Percentiles rank a stretch among this genome's conserved stretches.
phyloP scores from a whole-genome alignment of 2,113 vertebrate species.

The Lutjanus erythropterus region DNA sequence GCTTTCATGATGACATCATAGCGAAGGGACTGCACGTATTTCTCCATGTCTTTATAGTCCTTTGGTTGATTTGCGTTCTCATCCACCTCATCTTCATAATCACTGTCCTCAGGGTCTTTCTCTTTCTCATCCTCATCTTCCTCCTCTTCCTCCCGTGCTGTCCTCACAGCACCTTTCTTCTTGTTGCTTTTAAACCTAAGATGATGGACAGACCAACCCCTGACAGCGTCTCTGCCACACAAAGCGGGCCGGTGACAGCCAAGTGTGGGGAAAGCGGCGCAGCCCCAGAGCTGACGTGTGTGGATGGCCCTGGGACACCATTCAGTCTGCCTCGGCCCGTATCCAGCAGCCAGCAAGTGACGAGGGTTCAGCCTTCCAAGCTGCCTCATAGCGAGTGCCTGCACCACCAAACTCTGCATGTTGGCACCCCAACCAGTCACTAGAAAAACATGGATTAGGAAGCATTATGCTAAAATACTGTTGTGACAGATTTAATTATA shows the following conservation, averaged over 20 bases:
- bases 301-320: conserved; percentile 82
- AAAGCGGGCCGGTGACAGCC: conserved; percentile 57
- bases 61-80: conserved; percentile 82
- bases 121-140: conserved; percentile 86
- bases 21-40: conserved; percentile 90
- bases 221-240: conserved; percentile 60
- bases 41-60: conserved; percentile 95
- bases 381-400: conserved; percentile 80
- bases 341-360: conserved; percentile 72
- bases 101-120: conserved; percentile 82
- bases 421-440: conserved; percentile 53
- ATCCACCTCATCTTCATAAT: conserved; percentile 86
- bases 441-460: conserved; percentile 20
- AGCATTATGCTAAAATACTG: neutral
- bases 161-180: conserved; percentile 81
- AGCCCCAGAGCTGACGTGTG: conserved; percentile 80
- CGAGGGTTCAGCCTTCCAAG: conserved; percentile 72
- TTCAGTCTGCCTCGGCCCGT: conserved; percentile 50
- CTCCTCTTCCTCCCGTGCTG: conserved; percentile 79
- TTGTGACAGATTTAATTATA: neutral
- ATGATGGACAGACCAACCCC: conserved; percentile 75
- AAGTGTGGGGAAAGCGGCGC: conserved; percentile 28
- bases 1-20: conserved; percentile 92
- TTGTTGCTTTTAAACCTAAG: conserved; percentile 90
- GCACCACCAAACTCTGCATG: conserved; percentile 82